These are phyloP conservation scores for Lytechinus variegatus DNA, from an alignment of 35 echinoderm and acorn worm genomes.

Conservation along the genomic window DNA sequence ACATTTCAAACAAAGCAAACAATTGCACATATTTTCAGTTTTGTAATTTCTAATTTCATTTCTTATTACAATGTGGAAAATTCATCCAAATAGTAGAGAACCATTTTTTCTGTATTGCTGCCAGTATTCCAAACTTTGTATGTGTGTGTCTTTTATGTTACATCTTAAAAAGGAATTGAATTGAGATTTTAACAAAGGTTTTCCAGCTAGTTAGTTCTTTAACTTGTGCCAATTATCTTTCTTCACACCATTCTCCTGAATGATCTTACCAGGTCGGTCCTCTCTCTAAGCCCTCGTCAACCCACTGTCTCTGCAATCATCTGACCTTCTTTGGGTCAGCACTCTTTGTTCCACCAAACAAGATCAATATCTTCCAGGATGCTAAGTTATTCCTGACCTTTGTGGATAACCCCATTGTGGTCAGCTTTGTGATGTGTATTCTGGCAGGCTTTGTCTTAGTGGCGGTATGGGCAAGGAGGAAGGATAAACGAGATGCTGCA, in stretches of 20 bases:
- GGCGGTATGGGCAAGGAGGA: conserved; percentile 71
- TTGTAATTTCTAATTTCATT: too few relatives aligned
- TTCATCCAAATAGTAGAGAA: too few relatives aligned
- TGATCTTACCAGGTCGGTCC: conserved; percentile 64
- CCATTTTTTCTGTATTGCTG: too few relatives aligned
- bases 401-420: conserved; percentile 83
- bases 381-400: conserved; percentile 88
- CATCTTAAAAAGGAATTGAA: too few relatives aligned
- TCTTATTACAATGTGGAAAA: too few relatives aligned
- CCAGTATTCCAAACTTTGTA: too few relatives aligned
- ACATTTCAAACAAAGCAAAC: too few relatives aligned
- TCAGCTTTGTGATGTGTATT: conserved; percentile 65
- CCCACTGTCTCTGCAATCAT: conserved; percentile 87
- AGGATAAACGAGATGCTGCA: conserved; percentile 72
- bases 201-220: neutral
- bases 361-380: conserved; percentile 78
- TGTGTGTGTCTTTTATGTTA: too few relatives aligned
- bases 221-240: neutral
- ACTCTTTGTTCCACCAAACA: conserved; percentile 90
- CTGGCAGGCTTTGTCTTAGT: conserved; percentile 56
- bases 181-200: too few relatives aligned
- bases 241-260: neutral
- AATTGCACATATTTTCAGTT: too few relatives aligned
- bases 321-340: conserved; percentile 89
- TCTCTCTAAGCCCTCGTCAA: conserved; percentile 46